Percentiles rank a stretch among this genome's conserved stretches.
Conservation (phyloP, 2,113 vertebrate species). For the Empidonax alnorum region DNA sequence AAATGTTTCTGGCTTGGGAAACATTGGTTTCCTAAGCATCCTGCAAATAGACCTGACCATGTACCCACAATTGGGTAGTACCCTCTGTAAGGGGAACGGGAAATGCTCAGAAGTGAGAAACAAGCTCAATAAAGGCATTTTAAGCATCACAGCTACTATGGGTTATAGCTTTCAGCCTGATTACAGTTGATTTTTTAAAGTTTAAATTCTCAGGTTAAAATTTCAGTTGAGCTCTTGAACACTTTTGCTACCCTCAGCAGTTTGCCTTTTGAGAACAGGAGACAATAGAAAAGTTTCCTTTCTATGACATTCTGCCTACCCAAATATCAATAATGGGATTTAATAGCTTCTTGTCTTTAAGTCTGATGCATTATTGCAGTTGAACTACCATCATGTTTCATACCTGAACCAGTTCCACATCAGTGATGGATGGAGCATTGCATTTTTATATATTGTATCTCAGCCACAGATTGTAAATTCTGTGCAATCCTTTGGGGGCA, state of each 20-base stretch:
- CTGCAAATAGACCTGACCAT: not conserved
- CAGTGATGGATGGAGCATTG: not conserved
- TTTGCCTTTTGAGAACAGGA: not conserved
- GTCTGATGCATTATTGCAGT: not conserved
- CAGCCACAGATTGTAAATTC: not conserved
- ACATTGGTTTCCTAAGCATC: not conserved
- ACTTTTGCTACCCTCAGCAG: not conserved
- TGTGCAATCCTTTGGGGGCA: not conserved
- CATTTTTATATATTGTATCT: not conserved
- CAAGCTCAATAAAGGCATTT: not conserved
- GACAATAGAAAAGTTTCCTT: not conserved
- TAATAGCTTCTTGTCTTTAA: not conserved
- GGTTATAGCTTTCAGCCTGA: not conserved
- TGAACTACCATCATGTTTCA: not conserved
- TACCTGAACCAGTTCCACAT: not conserved
- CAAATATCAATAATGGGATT: not conserved
- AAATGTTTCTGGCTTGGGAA: not conserved
- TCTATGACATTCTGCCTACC: not conserved
- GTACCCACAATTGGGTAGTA: not conserved
- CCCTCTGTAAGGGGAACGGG: not conserved
- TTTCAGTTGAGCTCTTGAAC: not conserved
- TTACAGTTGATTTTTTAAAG: not conserved
- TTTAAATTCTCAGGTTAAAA: not conserved
- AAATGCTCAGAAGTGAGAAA: not conserved
- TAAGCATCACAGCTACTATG: not conserved